A percentile compares a stretch with the other conserved stretches of the same genome.
Evolutionary conservation across 1,140 invertebrate species (phyloP).

Genomic region (Bilobella aurantiaca): DNA sequence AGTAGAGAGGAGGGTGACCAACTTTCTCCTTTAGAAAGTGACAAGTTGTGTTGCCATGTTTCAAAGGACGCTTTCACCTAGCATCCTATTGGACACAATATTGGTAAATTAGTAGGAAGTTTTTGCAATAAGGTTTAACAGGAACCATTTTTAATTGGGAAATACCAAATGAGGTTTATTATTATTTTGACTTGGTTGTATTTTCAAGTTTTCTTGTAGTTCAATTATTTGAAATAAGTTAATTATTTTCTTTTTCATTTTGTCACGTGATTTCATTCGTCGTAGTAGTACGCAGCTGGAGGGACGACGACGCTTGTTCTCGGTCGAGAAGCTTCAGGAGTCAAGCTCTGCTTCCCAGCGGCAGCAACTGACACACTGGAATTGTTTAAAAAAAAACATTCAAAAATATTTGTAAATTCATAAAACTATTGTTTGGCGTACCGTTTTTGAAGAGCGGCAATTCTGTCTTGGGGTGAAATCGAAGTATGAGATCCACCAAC

Average conservation of each 20-base stretch:
- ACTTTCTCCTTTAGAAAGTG: not conserved
- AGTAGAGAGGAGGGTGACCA: not conserved
- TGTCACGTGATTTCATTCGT: not conserved
- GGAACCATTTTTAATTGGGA: too few relatives aligned
- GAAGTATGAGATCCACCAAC: slow-evolving; percentile 59
- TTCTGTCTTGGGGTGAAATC: slow-evolving; percentile 46
- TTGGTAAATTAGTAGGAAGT: too few relatives aligned
- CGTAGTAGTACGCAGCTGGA: not conserved
- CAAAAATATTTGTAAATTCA: not conserved
- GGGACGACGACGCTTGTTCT: not conserved
- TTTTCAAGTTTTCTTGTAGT: too few relatives aligned
- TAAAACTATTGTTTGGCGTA: not conserved
- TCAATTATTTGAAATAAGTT: too few relatives aligned
- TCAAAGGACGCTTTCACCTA: too few relatives aligned
- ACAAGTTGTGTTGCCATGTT: not conserved
- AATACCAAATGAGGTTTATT: too few relatives aligned
- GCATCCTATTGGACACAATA: too few relatives aligned
- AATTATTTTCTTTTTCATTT: too few relatives aligned
- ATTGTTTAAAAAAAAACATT: not conserved
- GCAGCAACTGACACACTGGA: not conserved
- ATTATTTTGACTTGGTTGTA: too few relatives aligned
- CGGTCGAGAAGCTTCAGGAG: not conserved
- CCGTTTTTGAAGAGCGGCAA: slow-evolving; percentile 19
- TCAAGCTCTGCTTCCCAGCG: not conserved
- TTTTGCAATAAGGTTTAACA: too few relatives aligned